A percentile compares a stretch with the other conserved stretches of the same genome.
Conservation (phyloP, 2,797 vertebrate genomes). For the Sphaeramia orbicularis region DNA sequence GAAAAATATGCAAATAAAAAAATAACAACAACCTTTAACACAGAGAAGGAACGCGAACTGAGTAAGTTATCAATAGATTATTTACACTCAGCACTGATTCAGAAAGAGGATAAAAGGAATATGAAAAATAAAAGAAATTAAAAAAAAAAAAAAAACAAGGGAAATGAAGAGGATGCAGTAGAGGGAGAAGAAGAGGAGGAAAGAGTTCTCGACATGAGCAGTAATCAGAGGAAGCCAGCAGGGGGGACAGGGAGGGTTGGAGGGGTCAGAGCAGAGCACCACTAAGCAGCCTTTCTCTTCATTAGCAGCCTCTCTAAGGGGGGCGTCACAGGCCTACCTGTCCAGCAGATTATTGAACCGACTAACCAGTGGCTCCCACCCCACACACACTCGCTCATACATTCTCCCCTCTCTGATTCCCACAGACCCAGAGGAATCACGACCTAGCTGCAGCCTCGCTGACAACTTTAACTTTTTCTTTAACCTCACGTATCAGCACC, state of each 20-base stretch:
- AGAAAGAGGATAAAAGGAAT: constrained; percentile 30
- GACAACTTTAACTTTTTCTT: constrained; percentile 75
- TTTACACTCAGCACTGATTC: constrained; percentile 34
- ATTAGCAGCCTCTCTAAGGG: constrained; percentile 93
- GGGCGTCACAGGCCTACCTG: constrained; percentile 94
- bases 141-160: constrained; percentile 25
- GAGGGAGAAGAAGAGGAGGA: constrained; percentile 37
- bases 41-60: neutral
- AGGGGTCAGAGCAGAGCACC: constrained; percentile 88
- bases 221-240: constrained; percentile 76
- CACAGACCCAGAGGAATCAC: constrained; percentile 77
- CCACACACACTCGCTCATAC: constrained; percentile 58
- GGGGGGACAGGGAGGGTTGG: constrained; percentile 83
- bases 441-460: constrained; percentile 69
- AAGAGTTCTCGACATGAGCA: constrained; percentile 66
- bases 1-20: constrained; percentile 24
- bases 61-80: constrained; percentile 28
- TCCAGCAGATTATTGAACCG: constrained; percentile 94
- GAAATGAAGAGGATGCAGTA: constrained; percentile 46
- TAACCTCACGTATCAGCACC: constrained; percentile 68
- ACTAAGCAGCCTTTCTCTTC: constrained; percentile 96
- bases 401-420: constrained; percentile 72
- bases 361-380: constrained; percentile 88
- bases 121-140: constrained; percentile 23
- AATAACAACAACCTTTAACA: neutral